Evolutionary conservation across 2,113 vertebrate genomes (phyloP), one percentile per base, ranked within the genome.

Genomic region (Motacilla tschutschensis): DNA sequence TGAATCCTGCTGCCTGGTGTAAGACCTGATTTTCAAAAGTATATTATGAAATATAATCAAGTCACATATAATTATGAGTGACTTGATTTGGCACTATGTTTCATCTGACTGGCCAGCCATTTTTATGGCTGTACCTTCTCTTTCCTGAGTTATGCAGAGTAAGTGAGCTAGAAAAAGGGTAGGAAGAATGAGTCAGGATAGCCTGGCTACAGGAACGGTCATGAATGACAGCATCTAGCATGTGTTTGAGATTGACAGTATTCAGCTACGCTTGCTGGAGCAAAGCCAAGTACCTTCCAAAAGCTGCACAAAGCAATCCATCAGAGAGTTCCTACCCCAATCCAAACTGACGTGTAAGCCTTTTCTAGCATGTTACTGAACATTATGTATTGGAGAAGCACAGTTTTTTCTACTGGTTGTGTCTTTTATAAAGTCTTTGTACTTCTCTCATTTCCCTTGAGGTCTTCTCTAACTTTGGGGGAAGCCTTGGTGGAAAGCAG

Each of bases 281-380:
- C 60, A 73, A 66, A 79, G 73, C 80, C 92, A 87, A 71, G 43
- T 8, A 71, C 50, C 80, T 88, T 67, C 80, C 80, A 83, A 88
- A 83, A 53, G 65, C 86, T 57, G 70, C 77, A 80, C 60, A 59
- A 85, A 83, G 70, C 62, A 88, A 84, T 44, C 60, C 1, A 6
- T 74, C 70, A 74, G 70, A 79, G 40, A 62, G 41, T 6, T 78
- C 41, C 78, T 43, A 2, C 29, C 24, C 74, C 81, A 83, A 65
- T 15, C 78, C 43, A 41, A 66, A 69, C 50, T 17, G 54, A 79
- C 2, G 0, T 10, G 58, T 48, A 64, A 41, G 78, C 80, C 26
- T 86, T 83, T 81, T 83, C 91, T 72, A 81, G 58, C 62, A 64
- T 0, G 1, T 85, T 88, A 40, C 62, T 38, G 80, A 67, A 74